Evolutionary conservation across 2,888 invertebrate species (phyloP).

Genomic region (Blera fallax): DNA sequence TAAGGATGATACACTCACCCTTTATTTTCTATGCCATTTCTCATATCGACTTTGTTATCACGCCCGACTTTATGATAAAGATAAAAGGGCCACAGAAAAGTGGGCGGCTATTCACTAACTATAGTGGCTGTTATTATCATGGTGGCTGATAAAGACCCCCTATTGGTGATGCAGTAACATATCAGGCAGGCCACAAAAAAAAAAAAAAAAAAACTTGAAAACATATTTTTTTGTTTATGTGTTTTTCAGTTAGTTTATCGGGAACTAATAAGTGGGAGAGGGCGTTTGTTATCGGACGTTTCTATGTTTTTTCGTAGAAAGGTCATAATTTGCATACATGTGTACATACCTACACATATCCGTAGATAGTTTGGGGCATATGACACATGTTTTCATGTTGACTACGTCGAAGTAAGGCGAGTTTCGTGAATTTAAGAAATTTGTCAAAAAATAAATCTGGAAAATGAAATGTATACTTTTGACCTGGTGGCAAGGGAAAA

Average conservation of each 20-base stretch:
- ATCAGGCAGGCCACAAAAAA: not conserved
- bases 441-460: not conserved
- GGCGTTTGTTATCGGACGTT: constrained; percentile 15
- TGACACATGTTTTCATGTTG: constrained; percentile 6
- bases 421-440: not conserved
- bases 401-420: not conserved
- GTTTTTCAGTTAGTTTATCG: constrained; percentile 9
- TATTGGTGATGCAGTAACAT: constrained; percentile 2
- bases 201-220: not conserved
- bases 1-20: constrained; percentile 3
- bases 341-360: no score
- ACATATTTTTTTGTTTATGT: not conserved
- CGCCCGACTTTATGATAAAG: constrained; percentile 8
- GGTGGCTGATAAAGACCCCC: not conserved
- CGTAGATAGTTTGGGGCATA: not conserved
- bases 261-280: constrained; percentile 13
- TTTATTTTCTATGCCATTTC: constrained; percentile 7
- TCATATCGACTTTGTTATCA: constrained; percentile 2
- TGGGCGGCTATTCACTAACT: constrained; percentile 19
- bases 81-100: constrained; percentile 3
- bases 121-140: not conserved
- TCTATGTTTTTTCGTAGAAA: not conserved
- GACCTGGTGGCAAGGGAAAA: constrained; percentile 7
- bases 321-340: constrained; percentile 28
- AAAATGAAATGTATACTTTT: not conserved